Base-by-base conservation (phyloP, 2,888 invertebrate genomes). In the Lepidocyrtoides sp. region DNA sequence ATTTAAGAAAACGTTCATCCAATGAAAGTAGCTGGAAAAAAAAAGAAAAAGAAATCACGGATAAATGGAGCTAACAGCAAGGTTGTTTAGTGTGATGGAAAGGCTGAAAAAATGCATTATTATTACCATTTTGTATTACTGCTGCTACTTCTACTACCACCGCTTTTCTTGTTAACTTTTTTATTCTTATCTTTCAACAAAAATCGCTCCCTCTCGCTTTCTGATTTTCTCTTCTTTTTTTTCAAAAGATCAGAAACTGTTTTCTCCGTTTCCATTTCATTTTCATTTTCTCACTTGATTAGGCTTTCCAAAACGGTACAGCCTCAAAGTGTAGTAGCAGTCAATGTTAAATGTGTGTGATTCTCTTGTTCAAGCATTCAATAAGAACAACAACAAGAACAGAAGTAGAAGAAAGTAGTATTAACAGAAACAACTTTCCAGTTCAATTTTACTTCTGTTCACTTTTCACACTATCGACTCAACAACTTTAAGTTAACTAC, bases 241-340 rank as follows among this genome's bases (percentile, higher is more conserved):
- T 5, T 7, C 2, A 17, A 14, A 51, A 51, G 51, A 51, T 51
- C n/a, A 69, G 1, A 14, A 29, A 51, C 48, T 48, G 26, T 48
- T 20, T 4, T 54, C 36, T 32, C 29, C 66, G 41, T 63, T 63
- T 51, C n/a, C 48, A 36, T 44, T 77, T 60, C 63, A 77, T 77
- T 86, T 86, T 77, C 86, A 86, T 86, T 86, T 77, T 86, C 63
- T 48, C 86, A 86, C 86, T 86, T 86, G 86, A 86, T 86, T 86
- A 86, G 44, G 60, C 77, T 86, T 86, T 77, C 48, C 23, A 41
- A 66, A 48, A 75, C 29, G 23, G 44, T 17, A 14, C 17, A 63
- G 14, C 69, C 17, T 36, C 8, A 20, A 3, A 17, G 12, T 75
- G 75, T n/a, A 60, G 26, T 26, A 60, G 8, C 26, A 60, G 41